Evolutionary conservation across 1,140 invertebrate species (phyloP).

Genomic region (Ylistrum balloti): DNA sequence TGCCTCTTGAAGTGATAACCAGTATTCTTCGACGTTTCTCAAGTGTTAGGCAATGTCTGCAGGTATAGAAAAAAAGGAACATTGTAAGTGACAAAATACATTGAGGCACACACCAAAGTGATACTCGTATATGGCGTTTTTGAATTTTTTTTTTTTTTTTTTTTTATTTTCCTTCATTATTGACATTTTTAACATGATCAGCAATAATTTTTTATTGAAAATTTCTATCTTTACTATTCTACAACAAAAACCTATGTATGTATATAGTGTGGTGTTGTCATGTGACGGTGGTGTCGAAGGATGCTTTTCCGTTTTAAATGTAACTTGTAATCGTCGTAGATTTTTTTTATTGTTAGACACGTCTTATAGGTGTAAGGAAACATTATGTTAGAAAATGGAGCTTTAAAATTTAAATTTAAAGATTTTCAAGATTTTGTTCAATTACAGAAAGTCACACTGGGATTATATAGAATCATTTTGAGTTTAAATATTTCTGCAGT

Average conservation of each 20-base stretch:
- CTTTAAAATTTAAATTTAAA: conserved; percentile 9
- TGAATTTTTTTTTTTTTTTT: background rate
- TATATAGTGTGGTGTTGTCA: background rate
- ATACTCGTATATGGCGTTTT: background rate
- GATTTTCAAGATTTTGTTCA: background rate
- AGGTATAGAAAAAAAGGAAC: background rate
- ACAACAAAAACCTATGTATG: background rate
- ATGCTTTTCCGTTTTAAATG: background rate
- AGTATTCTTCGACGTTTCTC: background rate
- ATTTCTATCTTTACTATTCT: conserved; percentile 31
- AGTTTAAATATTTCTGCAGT: background rate
- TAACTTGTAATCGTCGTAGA: background rate
- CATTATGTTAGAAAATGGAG: background rate
- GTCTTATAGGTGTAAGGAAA: background rate
- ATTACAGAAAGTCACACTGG: background rate
- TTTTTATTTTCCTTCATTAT: conserved; percentile 6
- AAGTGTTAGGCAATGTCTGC: background rate
- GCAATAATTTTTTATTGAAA: conserved; percentile 36
- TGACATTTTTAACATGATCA: conserved; percentile 10
- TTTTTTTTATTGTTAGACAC: background rate
- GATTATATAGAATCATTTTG: background rate
- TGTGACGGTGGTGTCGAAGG: background rate
- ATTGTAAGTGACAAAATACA: background rate
- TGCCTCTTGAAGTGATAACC: background rate
- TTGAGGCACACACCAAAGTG: background rate